phyloP scores from a whole-genome alignment of 2,113 vertebrate species.

The Alectura lathami region DNA sequence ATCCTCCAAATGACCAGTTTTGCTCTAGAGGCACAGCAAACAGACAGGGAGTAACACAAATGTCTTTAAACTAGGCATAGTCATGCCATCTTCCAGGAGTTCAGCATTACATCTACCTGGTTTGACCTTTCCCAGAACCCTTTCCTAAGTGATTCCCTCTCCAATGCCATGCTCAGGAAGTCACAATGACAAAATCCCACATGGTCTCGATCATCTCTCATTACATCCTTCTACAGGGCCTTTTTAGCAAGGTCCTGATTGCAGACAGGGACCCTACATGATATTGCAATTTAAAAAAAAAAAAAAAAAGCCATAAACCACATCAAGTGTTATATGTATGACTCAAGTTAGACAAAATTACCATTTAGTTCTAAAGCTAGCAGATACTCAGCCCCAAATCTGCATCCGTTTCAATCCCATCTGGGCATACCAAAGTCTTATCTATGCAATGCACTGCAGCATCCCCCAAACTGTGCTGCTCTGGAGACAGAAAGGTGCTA shows the following conservation, averaged over 20 bases:
- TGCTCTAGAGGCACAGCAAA: background rate
- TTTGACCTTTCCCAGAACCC: background rate
- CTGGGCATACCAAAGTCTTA: background rate
- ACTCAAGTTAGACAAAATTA: background rate
- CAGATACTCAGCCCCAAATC: background rate
- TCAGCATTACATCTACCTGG: background rate
- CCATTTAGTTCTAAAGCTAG: background rate
- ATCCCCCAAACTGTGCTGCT: background rate
- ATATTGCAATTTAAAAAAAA: background rate
- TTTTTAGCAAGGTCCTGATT: background rate
- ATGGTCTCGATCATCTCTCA: background rate
- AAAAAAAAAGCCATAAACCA: background rate
- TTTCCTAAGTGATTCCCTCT: background rate
- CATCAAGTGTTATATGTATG: fast-evolving
- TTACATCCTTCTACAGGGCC: background rate
- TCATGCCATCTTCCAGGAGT: background rate
- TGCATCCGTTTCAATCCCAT: background rate
- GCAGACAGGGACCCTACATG: background rate
- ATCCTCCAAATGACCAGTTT: background rate
- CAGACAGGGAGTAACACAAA: background rate
- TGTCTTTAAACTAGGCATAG: background rate
- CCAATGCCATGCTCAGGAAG: background rate
- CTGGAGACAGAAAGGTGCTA: background rate
- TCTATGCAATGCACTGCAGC: background rate
- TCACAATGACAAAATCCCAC: background rate